Evolutionary conservation across 2,113 vertebrate species (phyloP).

Genomic region (Myodes glareolus): DNA sequence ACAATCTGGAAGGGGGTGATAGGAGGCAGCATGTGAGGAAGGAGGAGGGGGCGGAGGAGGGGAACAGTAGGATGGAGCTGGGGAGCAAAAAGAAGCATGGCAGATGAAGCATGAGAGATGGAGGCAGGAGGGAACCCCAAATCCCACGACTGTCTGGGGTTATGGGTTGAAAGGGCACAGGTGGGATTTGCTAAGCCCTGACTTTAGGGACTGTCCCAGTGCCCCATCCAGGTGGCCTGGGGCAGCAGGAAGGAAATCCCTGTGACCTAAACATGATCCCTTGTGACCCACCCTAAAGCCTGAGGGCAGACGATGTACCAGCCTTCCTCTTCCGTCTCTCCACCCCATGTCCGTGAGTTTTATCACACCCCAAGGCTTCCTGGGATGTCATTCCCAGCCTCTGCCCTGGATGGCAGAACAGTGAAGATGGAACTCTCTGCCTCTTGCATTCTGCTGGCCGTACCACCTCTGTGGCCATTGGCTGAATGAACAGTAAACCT

Average conservation of each 20-base stretch:
- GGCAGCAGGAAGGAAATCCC: neutral
- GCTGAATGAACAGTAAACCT: neutral
- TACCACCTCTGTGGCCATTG: neutral
- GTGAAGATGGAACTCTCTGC: neutral
- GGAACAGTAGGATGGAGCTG: accelerated
- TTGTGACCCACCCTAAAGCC: neutral
- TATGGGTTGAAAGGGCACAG: neutral
- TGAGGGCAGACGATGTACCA: accelerated
- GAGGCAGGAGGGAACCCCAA: neutral
- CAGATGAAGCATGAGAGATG: neutral
- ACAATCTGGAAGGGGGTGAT: neutral
- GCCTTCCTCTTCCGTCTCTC: accelerated
- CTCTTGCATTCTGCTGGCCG: neutral
- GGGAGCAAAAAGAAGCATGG: neutral
- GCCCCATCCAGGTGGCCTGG: neutral
- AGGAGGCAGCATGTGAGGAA: neutral
- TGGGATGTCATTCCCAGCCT: neutral
- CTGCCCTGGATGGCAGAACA: too few relatives aligned
- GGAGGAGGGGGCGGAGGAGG: neutral
- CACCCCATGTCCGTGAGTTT: accelerated
- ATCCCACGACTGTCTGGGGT: neutral
- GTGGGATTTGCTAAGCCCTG: neutral
- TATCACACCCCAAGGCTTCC: neutral
- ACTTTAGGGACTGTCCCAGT: neutral
- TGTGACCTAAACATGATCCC: neutral